phyloP scores from a whole-genome alignment of 2,888 invertebrate species.

The Selenia dentaria region DNA sequence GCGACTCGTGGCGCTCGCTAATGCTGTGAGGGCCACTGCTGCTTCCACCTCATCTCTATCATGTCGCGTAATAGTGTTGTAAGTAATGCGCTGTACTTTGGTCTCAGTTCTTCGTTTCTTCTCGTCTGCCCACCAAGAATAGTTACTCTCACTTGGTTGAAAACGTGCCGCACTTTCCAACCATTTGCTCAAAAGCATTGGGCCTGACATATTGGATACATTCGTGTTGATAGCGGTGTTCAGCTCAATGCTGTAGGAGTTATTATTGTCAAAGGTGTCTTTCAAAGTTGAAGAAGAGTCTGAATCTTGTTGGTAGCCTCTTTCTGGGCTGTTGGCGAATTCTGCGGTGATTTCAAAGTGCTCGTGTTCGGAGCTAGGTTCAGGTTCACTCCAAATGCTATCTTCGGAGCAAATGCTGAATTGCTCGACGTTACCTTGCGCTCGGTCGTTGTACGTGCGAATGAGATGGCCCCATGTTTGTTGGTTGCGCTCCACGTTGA shows the following conservation, averaged over 20 bases:
- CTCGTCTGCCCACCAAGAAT: conserved; percentile 86
- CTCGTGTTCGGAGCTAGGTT: conserved; percentile 57
- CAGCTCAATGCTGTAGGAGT: conserved; percentile 50
- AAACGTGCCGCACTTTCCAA: conserved; percentile 90
- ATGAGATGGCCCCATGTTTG: conserved; percentile 91
- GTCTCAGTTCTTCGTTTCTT: conserved; percentile 59
- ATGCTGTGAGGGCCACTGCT: conserved; percentile 88
- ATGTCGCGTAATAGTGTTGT: conserved; percentile 69
- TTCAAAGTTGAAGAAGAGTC: conserved; percentile 58
- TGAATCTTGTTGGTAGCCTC: conserved; percentile 59
- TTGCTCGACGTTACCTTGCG: conserved; percentile 91
- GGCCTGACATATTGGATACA: conserved; percentile 70
- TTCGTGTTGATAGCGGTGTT: conserved; percentile 26
- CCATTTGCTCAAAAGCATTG: conserved; percentile 89
- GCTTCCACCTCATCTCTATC: conserved; percentile 91
- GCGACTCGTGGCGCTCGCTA: conserved; percentile 80
- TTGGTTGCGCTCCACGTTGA: conserved; percentile 87
- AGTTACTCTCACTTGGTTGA: conserved; percentile 89
- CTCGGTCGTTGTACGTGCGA: conserved; percentile 89
- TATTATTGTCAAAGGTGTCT: conserved; percentile 68
- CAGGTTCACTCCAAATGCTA: conserved; percentile 91
- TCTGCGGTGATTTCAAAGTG: conserved; percentile 54
- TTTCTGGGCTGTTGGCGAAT: conserved; percentile 56
- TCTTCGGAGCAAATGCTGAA: conserved; percentile 92
- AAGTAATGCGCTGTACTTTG: conserved; percentile 49